Evolutionary conservation across 2,797 vertebrate genomes (phyloP), one percentile per base, ranked within the genome.

Genomic region (Chaetodon trifasciatus): DNA sequence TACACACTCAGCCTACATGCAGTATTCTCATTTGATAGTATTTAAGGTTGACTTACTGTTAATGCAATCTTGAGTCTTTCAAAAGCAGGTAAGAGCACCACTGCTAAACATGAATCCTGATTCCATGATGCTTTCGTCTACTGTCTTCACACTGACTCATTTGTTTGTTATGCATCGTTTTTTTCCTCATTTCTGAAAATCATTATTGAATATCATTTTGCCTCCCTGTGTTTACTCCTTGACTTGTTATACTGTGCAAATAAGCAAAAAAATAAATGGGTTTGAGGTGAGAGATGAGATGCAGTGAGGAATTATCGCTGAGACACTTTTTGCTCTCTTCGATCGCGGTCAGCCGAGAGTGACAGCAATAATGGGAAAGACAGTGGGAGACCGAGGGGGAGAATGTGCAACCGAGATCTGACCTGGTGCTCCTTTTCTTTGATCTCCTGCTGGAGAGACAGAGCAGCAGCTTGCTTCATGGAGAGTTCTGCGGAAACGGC

Each of bases 401-500:
- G 13, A 32, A 32, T 35, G 58, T 66, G 70, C 16, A 56, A 53
- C 67, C 3, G 4, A 40, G 12, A 57, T 35, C 88, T 88, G 75
- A 94, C 92, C 92, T 92, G 90, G 2, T 95, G 83, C 83, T 97
- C 94, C 67, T 94, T 97, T 75, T 97, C 94, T 81, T 86, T 95
- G 78, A 96, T 86, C 93, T 98, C 96, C 71, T 97, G 96, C 65
- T 97, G 96, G 53, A 98, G 95, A 81, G 94, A 94, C 79, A 96
- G 88, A 55, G 93, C 85, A 32, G 91, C 79, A 0, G 96, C 96
- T 90, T 98, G 96, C 66, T 95, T 95, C 97, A 97, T 95, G 79
- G 97, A 96, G 50, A 99, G 70, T 76, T 98, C 97, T 1, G 97
- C 97, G 37, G 96, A 89, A 5, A 96, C 74, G 13, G 97, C 96